Base-by-base conservation (phyloP, 2,888 invertebrate species). In the Cinara cedri region DNA sequence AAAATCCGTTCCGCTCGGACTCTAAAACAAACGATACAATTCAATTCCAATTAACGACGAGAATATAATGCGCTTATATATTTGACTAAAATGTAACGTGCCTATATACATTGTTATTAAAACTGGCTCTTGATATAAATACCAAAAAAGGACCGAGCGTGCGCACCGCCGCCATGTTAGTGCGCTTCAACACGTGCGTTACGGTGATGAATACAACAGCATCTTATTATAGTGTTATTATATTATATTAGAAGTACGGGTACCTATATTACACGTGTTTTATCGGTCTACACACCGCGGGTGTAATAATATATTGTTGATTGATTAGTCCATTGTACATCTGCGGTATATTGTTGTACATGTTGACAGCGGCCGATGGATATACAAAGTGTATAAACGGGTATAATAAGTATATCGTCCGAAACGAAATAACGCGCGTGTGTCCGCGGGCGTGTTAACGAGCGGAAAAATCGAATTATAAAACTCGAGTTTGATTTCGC, bases 81-180 rank as follows among this genome's bases (percentile, higher is more conserved):
- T 44, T 65, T 71, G 71, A 44, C 21, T 16, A 26, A 19, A 42
- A 10, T 54, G 34, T 54, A 11, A 60, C 24, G 10, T 34, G 34
- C 34, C 34, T n/a, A n/a, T n/a, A n/a, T n/a, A n/a, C 34, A 34
- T 4, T 34, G 6, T 11, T 9, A 46, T 19, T 34, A 49, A 49
- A 72, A 62, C 72, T 14, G 14, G 62, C 49, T 62, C 26, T 49
- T 14, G 10, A 10, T 34, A 62, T 19, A 62, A 72, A 62, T 10
- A 16, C 62, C 49, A 34, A 62, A 72, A 49, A 72, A 62, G 72
- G 62, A 62, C 34, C 14, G 26, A 34, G 49, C 62, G 72, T 49
- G 72, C 34, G 46, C 26, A 60, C 49, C 13, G 60, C 49, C 13
- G 34, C 72, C 72, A 60, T 60, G 60, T 60, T 49, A 72, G 72